A percentile compares a stretch with the other conserved stretches of the same genome.
phyloP scores from a whole-genome alignment of 2,888 invertebrate species.

The Patella ulyssiponensis region DNA sequence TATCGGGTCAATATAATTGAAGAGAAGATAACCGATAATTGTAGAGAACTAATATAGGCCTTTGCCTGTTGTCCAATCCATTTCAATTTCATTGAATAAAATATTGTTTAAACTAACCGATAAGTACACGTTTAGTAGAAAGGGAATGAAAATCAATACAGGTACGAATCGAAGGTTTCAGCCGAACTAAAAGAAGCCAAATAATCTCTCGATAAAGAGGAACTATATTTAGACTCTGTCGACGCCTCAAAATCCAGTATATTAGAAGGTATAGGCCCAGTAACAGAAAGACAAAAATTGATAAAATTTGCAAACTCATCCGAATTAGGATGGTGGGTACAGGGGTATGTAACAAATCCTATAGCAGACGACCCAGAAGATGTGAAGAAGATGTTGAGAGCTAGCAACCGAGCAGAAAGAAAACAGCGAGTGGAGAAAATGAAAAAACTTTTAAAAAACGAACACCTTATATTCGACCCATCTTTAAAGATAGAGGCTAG shows the following conservation, averaged over 20 bases:
- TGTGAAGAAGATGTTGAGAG: slow-evolving; percentile 21
- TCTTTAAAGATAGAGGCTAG: background rate
- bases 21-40: no score
- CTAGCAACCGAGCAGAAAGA: background rate
- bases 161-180: slow-evolving; percentile 16
- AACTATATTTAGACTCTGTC: background rate
- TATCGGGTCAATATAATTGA: no score
- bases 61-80: no score
- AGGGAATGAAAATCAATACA: slow-evolving; percentile 26
- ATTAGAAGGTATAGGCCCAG: background rate
- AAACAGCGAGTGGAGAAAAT: background rate
- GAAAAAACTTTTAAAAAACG: background rate
- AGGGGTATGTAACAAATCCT: slow-evolving; percentile 18
- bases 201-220: background rate
- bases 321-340: slow-evolving; percentile 15
- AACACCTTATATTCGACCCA: no score
- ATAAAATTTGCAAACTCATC: slow-evolving; percentile 16
- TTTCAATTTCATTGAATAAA: no score
- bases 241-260: background rate
- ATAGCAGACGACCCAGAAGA: slow-evolving; percentile 21
- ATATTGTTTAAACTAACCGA: no score
- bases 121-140: slow-evolving; percentile 19
- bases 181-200: slow-evolving; percentile 23
- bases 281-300: background rate
- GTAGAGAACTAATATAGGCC: no score